A percentile compares a stretch with the other conserved stretches of the same genome.
phyloP scores from a whole-genome alignment of 2,888 invertebrate genomes.

The Coremacera marginata region DNA sequence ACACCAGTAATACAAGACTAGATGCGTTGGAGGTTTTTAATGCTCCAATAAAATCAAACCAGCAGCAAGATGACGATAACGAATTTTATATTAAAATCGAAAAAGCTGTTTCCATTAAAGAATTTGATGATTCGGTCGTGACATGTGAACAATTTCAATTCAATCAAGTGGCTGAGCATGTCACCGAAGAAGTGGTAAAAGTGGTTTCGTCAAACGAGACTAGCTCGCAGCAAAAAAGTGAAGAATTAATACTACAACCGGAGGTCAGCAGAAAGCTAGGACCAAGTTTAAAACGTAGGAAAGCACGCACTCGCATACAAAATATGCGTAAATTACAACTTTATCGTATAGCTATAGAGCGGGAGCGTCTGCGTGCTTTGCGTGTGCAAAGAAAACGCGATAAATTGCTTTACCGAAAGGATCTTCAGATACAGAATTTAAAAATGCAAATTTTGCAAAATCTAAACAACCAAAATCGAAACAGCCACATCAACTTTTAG shows the following conservation, averaged over 20 bases:
- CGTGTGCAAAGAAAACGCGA: constrained; percentile 48
- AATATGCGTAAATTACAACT: constrained; percentile 44
- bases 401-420: constrained; percentile 46
- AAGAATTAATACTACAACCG: not conserved
- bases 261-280: not conserved
- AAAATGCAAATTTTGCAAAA: constrained; percentile 48
- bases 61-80: not conserved
- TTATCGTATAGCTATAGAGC: constrained; percentile 47
- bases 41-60: not conserved
- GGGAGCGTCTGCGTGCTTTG: constrained; percentile 44
- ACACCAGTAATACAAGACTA: not conserved
- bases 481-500: constrained; percentile 36
- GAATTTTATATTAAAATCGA: constrained; percentile 44
- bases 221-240: not conserved
- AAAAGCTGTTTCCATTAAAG: constrained; percentile 25
- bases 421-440: constrained; percentile 49
- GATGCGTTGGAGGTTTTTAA: not conserved
- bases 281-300: not conserved
- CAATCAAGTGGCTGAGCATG: not conserved
- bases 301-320: constrained; percentile 27
- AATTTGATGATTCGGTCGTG: constrained; percentile 12
- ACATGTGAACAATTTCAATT: not conserved
- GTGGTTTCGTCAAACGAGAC: not conserved
- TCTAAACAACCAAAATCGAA: constrained; percentile 43
- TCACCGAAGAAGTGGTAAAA: constrained; percentile 9